Conservation (phyloP, 2,888 invertebrate species). For the Hedychridium roseum region DNA sequence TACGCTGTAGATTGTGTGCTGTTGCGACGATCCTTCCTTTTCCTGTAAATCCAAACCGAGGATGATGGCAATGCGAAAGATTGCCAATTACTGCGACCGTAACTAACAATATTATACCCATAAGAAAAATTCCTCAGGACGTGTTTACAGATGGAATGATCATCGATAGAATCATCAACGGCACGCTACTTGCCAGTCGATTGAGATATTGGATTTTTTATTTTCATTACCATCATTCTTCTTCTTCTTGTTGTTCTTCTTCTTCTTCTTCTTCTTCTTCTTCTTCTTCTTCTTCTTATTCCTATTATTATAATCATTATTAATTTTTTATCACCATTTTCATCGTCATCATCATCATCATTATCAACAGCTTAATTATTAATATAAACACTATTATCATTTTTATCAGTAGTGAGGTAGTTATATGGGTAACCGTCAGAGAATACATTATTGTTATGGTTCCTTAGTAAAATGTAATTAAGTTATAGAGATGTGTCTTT, state of each 20-base stretch:
- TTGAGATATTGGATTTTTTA: conserved; percentile 1
- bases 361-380: conserved; percentile 15
- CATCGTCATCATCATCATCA: conserved; percentile 38
- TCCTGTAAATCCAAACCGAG: background rate
- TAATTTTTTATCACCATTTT: conserved; percentile 12
- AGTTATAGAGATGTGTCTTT: conserved; percentile 39
- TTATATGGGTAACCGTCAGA: conserved; percentile 40
- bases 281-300: too few relatives aligned
- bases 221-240: too few relatives aligned
- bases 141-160: conserved; percentile 3
- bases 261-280: too few relatives aligned
- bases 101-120: too few relatives aligned
- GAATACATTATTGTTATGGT: conserved; percentile 31
- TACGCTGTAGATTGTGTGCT: conserved; percentile 29
- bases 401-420: conserved; percentile 47
- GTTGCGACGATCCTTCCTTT: conserved; percentile 6
- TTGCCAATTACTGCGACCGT: too few relatives aligned
- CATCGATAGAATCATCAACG: conserved; percentile 12
- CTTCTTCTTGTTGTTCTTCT: too few relatives aligned
- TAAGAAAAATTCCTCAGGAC: background rate
- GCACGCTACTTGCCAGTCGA: conserved; percentile 8
- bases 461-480: conserved; percentile 37
- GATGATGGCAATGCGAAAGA: background rate
- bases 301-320: conserved; percentile 5
- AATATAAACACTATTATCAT: conserved; percentile 15